Conservation (phyloP, 2,797 vertebrate genomes). For the Setipinna tenuifilis region DNA sequence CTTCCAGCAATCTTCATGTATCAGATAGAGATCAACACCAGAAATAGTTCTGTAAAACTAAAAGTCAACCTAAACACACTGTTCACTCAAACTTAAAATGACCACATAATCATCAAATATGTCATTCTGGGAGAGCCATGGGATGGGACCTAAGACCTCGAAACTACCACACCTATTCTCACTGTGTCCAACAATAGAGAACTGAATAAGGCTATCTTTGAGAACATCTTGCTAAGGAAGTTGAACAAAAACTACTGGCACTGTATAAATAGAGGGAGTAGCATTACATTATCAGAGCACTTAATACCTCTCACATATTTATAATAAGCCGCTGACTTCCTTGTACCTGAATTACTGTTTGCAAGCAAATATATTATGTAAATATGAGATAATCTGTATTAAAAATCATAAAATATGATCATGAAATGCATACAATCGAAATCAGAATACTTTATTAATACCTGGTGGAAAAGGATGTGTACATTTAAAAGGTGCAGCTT, state of each 20-base stretch:
- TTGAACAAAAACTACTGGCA: neutral
- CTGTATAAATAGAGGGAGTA: neutral
- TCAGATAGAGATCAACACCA: neutral
- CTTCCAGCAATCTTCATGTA: too few relatives aligned
- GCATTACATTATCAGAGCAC: too few relatives aligned
- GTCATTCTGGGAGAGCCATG: neutral
- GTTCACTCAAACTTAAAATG: neutral
- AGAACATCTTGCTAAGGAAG: slow-evolving; percentile 1
- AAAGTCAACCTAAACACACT: neutral
- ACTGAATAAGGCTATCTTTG: neutral
- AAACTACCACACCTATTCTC: neutral
- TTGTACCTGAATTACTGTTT: too few relatives aligned
- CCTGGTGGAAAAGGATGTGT: too few relatives aligned
- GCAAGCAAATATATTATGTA: too few relatives aligned
- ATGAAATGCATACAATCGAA: too few relatives aligned
- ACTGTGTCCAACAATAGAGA: neutral
- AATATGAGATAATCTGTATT: too few relatives aligned
- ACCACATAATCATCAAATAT: neutral
- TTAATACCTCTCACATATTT: too few relatives aligned
- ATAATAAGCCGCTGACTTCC: too few relatives aligned
- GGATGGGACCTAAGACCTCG: neutral
- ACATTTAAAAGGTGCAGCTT: too few relatives aligned
- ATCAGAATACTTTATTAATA: too few relatives aligned
- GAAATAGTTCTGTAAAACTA: neutral
- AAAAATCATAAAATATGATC: too few relatives aligned